Evolutionary conservation across 2,888 invertebrate species (phyloP).

Genomic region (Hyposoter didymator): DNA sequence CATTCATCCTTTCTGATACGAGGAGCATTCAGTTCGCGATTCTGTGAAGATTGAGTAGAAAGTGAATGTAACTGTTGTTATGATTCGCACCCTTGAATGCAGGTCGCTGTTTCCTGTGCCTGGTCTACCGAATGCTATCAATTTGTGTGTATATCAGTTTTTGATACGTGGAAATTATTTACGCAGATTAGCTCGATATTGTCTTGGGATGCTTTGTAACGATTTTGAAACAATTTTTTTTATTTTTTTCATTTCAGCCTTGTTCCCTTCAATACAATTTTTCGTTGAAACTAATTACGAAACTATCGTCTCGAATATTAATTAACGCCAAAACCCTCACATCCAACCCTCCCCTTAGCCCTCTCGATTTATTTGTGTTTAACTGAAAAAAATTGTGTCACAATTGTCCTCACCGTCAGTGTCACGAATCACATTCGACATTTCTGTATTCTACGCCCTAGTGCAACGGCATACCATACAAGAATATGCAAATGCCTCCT

Average conservation of each 20-base stretch:
- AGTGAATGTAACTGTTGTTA: conserved; percentile 16
- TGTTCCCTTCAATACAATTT: not conserved
- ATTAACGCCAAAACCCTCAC: conserved; percentile 6
- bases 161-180: conserved; percentile 11
- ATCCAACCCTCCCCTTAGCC: not conserved
- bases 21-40: not conserved
- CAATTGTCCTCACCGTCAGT: conserved; percentile 18
- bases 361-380: not conserved
- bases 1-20: not conserved
- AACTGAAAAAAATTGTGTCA: not conserved
- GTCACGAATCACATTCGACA: conserved; percentile 29
- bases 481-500: not conserved
- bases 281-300: not conserved
- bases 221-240: not conserved
- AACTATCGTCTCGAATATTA: not conserved
- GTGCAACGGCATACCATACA: not conserved
- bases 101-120: conserved; percentile 11
- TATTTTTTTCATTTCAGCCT: not conserved
- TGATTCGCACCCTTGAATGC: conserved; percentile 3
- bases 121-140: not conserved
- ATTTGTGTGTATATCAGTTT: conserved; percentile 28
- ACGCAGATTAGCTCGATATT: not conserved
- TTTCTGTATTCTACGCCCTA: not conserved
- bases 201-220: not conserved
- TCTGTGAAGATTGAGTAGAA: conserved; percentile 4